Evolutionary conservation across 2,888 invertebrate species (phyloP), one percentile per base, ranked within the genome.

Genomic region (Ectemnius continuus): DNA sequence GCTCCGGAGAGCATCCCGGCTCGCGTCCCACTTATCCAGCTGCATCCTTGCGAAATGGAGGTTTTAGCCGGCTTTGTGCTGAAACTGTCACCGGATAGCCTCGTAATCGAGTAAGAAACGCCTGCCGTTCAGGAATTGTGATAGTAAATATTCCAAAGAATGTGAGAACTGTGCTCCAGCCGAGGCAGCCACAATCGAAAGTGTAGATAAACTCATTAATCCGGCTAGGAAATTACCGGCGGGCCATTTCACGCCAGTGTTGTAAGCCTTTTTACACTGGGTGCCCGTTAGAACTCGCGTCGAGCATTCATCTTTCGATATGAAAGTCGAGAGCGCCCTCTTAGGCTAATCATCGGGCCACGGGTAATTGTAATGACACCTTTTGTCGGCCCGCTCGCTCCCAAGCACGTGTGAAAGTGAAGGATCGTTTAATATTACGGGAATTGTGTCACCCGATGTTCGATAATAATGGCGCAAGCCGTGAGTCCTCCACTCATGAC

Each of bases 201-300:
- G 72, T 72, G 64, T 62, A 65, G 72, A 72, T 67, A 67, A 75
- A 56, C 67, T 57, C 61, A 72, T 65, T 75, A 46, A 64, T 61
- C 72, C 62, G 60, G 23, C 36, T 60, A 68, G 63, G 67, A 75
- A 75, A 75, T 75, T 52, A 67, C 5, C 20, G 36, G 11, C 1
- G 47, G 36, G 11, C 1, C 45, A 48, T 75, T 75, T 67, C 67
- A 62, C 47, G 72, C 65, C 4, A 2, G 26, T 75, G 63, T 57
- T 61, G 61, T 18, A 75, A 75, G 36, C 1, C 8, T 36, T 36
- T 36, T 36, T 36, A 36, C 36, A 36, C 36, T 36, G 36, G 36
- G 36, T 36, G 36, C 5, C 36, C 11, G 36, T 36, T 36, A 36
- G 36, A 36, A 8, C 36, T 36, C 36, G 18, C 4, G 16, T n/a